Base-by-base conservation (phyloP, 2,113 vertebrate genomes). In the Cynocephalus volans region DNA sequence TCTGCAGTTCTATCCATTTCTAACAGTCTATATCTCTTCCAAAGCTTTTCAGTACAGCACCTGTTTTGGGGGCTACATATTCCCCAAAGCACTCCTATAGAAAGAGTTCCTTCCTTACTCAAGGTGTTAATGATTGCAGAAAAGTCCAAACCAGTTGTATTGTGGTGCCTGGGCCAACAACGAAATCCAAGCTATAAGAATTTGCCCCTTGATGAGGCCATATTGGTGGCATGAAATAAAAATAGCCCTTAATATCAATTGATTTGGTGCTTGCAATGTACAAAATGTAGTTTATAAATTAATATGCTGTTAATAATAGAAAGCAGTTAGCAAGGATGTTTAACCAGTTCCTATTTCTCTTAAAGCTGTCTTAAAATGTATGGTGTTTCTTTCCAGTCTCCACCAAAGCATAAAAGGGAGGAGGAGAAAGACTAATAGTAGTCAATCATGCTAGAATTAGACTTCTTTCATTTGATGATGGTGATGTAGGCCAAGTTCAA, bases 151-250 rank as follows among this genome's bases (percentile, higher is more conserved):
- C 24, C 65, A 96, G 26, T 94, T 93, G 45, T 90, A 90, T 70
- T 21, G 62, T 80, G n/a, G 36, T 64, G 26, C 23, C 67, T 88
- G 62, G 95, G 54, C 54, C 56, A 88, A 95, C 58, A 90, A 5
- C 28, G 58, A 94, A 94, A 26, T 14, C 36, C 28, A 50, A 88
- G 8, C 48, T 96, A 7, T 85, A 93, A 95, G 48, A 90, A 93
- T 82, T 56, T 69, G 23, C n/a, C 79, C 54, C 77, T 88, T 91
- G 45, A 73, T 86, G 52, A 96, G 52, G 50, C 60, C 65, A 72
- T 75, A 95, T 70, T 60, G 11, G 81, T 92, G 67, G 31, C 52
- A 50, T 85, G 62, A 95, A 94, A 97, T 97, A 79, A 97, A 96
- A 93, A 88, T 41, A 95, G 65, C 4, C 21, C 36, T 81, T 93